Evolutionary conservation across 2,797 vertebrate species (phyloP).

Genomic region (Fistularia commersonii): DNA sequence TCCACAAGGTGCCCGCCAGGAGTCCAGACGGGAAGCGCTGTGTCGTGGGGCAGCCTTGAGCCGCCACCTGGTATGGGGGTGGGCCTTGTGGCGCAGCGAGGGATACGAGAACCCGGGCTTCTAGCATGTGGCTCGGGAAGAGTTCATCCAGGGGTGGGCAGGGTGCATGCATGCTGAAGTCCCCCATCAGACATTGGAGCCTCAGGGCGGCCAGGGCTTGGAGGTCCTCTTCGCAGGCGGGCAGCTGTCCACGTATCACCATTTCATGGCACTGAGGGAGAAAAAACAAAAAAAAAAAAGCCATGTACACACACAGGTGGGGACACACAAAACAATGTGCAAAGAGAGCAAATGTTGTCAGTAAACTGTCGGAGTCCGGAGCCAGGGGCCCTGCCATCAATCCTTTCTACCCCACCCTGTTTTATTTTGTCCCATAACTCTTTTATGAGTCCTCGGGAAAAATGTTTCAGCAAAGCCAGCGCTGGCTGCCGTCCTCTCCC

Average conservation of each 20-base stretch:
- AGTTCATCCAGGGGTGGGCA: conserved; percentile 84
- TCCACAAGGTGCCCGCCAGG: conserved; percentile 78
- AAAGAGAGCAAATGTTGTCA: too few species aligned
- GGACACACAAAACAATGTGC: too few species aligned
- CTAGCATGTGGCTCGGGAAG: conserved; percentile 75
- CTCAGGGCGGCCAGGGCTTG: conserved; percentile 85
- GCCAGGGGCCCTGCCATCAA: conserved; percentile 34
- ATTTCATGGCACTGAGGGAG: conserved; percentile 84
- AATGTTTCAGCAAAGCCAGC: conserved; percentile 47
- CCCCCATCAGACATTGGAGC: conserved; percentile 85
- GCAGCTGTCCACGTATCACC: conserved; percentile 85
- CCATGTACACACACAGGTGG: not conserved
- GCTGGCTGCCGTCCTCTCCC: conserved; percentile 43
- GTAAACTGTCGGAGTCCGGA: not conserved
- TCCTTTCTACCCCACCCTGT: conserved; percentile 46
- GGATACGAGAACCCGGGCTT: conserved; percentile 65
- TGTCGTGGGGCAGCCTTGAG: conserved; percentile 50
- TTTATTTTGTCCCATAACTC: conserved; percentile 55
- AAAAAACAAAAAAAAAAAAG: not conserved
- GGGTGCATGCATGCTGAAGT: conserved; percentile 82
- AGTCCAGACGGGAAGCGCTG: conserved; percentile 69
- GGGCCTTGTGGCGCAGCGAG: conserved; percentile 45
- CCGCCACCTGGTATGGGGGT: conserved; percentile 51
- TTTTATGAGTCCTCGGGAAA: conserved; percentile 62
- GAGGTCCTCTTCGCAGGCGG: conserved; percentile 85